Evolutionary conservation across 2,113 vertebrate genomes (phyloP).

Genomic region (Gadus macrocephalus): DNA sequence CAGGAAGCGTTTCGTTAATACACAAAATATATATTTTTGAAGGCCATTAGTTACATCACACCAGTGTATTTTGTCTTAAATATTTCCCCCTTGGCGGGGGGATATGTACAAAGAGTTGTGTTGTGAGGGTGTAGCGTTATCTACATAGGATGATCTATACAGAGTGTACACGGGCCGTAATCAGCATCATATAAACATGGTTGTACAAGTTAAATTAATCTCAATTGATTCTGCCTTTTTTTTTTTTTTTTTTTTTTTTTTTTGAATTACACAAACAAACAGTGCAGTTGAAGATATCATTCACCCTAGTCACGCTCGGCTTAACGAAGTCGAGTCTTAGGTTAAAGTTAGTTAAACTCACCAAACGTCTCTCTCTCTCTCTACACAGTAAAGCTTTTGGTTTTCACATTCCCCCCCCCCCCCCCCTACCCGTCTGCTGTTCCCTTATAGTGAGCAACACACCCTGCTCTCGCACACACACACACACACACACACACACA

Average conservation of each 20-base stretch:
- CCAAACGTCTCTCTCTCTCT: not conserved
- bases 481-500: too few species aligned
- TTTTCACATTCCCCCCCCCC: not conserved
- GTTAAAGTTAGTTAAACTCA: too few species aligned
- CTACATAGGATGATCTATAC: conserved; percentile 58
- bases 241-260: not conserved
- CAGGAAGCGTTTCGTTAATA: conserved; percentile 30
- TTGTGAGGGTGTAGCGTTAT: conserved; percentile 47
- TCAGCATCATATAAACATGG: conserved; percentile 36
- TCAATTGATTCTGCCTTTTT: conserved; percentile 8
- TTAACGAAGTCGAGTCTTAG: not conserved
- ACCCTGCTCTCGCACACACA: not conserved
- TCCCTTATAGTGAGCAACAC: not conserved
- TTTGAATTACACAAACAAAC: conserved; percentile 43
- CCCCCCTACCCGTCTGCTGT: not conserved
- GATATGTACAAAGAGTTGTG: conserved; percentile 58
- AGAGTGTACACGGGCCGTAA: conserved; percentile 44
- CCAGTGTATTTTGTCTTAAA: conserved; percentile 27
- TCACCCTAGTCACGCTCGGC: not conserved
- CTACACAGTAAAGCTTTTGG: not conserved
- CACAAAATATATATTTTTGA: conserved; percentile 56
- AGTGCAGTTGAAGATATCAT: conserved; percentile 41
- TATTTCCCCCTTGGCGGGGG: conserved; percentile 23
- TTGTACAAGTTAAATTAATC: conserved; percentile 42
- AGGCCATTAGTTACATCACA: conserved; percentile 63